Conservation (phyloP, 1,140 invertebrate genomes). For the Caerostris darwini region DNA sequence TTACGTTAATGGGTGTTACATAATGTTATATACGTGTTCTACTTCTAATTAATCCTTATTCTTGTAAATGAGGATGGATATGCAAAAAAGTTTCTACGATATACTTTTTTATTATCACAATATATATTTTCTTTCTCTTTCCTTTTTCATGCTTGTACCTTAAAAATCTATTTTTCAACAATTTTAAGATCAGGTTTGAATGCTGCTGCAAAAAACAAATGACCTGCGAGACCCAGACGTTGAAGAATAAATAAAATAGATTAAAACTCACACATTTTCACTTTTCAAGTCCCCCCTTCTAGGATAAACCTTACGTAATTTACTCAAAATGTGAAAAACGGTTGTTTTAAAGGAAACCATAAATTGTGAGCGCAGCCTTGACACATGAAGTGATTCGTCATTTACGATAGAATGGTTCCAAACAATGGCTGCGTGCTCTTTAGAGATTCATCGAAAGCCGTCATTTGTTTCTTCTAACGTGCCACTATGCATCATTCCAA, state of each 20-base stretch:
- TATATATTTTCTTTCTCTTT: too few relatives aligned
- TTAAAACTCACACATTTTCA: constrained; percentile 27
- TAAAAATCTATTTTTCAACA: too few relatives aligned
- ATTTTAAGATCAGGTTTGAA: background rate
- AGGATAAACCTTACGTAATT: constrained; percentile 22
- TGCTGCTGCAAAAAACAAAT: background rate
- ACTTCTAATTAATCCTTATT: too few relatives aligned
- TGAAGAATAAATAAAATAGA: background rate
- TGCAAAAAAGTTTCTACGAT: too few relatives aligned
- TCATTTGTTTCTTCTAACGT: constrained; percentile 17
- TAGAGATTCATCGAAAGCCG: constrained; percentile 21
- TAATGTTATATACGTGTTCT: too few relatives aligned
- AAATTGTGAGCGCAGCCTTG: constrained; percentile 6
- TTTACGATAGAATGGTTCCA: constrained; percentile 30
- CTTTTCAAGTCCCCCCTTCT: background rate
- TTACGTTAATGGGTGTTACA: too few relatives aligned
- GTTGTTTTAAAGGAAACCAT: constrained; percentile 36
- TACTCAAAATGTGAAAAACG: constrained; percentile 27
- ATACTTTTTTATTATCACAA: too few relatives aligned
- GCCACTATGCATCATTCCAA: constrained; percentile 11
- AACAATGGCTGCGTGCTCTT: constrained; percentile 30
- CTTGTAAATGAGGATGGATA: too few relatives aligned
- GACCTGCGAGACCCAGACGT: background rate
- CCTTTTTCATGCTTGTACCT: too few relatives aligned
- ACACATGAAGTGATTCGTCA: constrained; percentile 23